Conservation (phyloP, 2,797 vertebrate genomes). For the Pyrocephalus nanus region DNA sequence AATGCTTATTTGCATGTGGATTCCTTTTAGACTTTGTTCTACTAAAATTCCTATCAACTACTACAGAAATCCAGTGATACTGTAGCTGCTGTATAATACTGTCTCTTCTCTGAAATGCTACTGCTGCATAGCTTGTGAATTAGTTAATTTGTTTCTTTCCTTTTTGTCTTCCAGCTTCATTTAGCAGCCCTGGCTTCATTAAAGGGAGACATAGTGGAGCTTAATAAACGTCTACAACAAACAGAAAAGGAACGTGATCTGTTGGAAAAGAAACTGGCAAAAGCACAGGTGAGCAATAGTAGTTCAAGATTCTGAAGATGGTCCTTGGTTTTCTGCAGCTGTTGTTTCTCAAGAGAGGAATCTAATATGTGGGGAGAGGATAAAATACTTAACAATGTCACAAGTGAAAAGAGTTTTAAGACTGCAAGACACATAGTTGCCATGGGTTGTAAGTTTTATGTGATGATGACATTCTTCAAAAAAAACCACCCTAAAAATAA, state of each 20-base stretch:
- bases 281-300: constrained; percentile 81
- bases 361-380: background rate
- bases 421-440: background rate
- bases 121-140: background rate
- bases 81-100: background rate
- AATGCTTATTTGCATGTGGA: background rate
- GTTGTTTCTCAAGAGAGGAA: background rate
- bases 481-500: background rate
- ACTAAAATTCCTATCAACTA: background rate
- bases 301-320: background rate
- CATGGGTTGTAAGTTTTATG: background rate
- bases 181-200: constrained; percentile 86
- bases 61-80: background rate
- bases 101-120: background rate
- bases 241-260: constrained; percentile 84
- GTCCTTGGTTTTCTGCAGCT: background rate
- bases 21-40: background rate
- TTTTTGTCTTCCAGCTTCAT: constrained; percentile 77
- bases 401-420: background rate
- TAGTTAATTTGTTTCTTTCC: constrained; percentile 20
- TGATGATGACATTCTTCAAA: background rate
- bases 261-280: constrained; percentile 86
- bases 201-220: constrained; percentile 85
- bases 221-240: constrained; percentile 86
- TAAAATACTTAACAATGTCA: background rate